Percentiles rank a stretch among this genome's conserved stretches.
Conservation (phyloP, 2,113 vertebrate genomes). For the Myxocyprinus asiaticus region DNA sequence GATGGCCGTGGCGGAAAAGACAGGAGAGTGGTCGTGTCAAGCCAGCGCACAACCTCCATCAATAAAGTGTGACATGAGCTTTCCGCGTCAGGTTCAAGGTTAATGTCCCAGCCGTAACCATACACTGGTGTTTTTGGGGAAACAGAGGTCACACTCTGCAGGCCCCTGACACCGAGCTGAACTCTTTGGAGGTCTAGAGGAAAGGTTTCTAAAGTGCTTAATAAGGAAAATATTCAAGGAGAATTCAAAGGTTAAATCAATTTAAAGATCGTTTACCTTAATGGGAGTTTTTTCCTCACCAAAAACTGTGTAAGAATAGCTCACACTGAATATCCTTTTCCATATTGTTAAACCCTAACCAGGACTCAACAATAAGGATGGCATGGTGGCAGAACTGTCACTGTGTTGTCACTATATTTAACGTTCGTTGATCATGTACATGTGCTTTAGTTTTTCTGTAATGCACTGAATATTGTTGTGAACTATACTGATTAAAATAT, state of each 20-base stretch:
- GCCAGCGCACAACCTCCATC: conserved; percentile 29
- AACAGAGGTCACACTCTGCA: conserved; percentile 3
- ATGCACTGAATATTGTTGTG: too few species aligned
- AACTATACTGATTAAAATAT: too few species aligned
- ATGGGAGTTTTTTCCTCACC: background rate
- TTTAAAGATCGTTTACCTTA: conserved; percentile 14
- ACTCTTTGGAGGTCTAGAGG: conserved; percentile 18
- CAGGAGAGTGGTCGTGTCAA: conserved; percentile 19
- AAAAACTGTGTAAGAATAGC: too few species aligned
- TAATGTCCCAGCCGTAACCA: conserved; percentile 27
- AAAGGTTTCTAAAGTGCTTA: conserved; percentile 26
- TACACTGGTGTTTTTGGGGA: conserved; percentile 11
- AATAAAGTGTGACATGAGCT: conserved; percentile 43
- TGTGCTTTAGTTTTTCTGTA: too few species aligned
- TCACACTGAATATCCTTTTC: too few species aligned
- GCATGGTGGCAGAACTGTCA: too few species aligned
- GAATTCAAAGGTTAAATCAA: conserved; percentile 6
- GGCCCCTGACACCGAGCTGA: conserved; percentile 41
- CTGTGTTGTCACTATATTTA: too few species aligned
- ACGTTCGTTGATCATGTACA: too few species aligned
- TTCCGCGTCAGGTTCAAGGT: conserved; percentile 30
- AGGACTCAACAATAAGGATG: too few species aligned
- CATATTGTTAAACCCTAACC: too few species aligned
- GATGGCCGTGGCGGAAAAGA: background rate
- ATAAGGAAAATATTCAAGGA: conserved; percentile 31